phyloP scores from a whole-genome alignment of 2,888 invertebrate species.

The Ptychoptera albimana region DNA sequence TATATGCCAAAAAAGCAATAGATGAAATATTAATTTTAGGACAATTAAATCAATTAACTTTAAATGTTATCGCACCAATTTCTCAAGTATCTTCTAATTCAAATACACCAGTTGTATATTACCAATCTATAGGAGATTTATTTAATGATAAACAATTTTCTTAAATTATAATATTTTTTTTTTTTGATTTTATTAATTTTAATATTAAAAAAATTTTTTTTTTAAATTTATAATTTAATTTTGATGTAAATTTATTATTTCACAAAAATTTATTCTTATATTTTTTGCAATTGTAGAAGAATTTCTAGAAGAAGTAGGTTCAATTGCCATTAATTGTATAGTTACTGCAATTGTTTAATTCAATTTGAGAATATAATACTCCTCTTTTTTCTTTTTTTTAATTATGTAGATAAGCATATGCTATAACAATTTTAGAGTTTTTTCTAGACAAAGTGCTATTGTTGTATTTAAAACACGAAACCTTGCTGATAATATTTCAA shows the following conservation, averaged over 20 bases:
- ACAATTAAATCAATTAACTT: background rate
- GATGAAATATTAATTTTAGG: background rate
- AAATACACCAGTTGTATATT: background rate
- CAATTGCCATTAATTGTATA: constrained; percentile 1
- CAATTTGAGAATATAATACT: background rate
- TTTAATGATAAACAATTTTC: background rate
- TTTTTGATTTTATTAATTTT: too few species aligned
- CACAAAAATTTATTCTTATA: too few species aligned
- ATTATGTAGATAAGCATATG: constrained; percentile 11
- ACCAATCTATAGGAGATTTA: background rate
- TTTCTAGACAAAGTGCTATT: constrained; percentile 11
- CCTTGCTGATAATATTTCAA: constrained; percentile 13
- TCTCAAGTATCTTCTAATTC: background rate
- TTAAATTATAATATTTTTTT: background rate
- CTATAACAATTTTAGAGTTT: constrained; percentile 6
- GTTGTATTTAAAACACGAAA: constrained; percentile 14
- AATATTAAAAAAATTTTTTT: too few species aligned
- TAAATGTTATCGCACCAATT: background rate
- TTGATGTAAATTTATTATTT: too few species aligned
- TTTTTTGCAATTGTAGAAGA: too few species aligned
- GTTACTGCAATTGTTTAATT: background rate
- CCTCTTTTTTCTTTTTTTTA: constrained; percentile 8
- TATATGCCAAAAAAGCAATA: constrained; percentile 1
- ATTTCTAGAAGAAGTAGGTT: too few species aligned
- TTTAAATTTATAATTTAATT: too few species aligned